Conservation (phyloP, 2,113 vertebrate genomes). For the Sterna hirundo region DNA sequence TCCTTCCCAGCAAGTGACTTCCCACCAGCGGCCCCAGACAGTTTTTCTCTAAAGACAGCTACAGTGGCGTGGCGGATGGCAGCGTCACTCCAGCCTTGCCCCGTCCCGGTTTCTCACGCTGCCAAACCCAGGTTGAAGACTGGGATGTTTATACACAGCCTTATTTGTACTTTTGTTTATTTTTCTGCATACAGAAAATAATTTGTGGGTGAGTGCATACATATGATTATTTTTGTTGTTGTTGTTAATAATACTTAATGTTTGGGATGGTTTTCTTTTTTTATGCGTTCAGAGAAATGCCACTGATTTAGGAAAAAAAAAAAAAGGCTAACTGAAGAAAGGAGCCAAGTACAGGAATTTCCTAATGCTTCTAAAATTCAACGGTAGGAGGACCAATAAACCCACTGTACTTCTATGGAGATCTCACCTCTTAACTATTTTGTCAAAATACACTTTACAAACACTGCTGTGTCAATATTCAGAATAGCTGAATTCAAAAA, state of each 20-base stretch:
- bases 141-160: neutral
- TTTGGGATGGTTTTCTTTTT: neutral
- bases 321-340: neutral
- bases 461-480: neutral
- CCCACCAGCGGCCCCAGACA: neutral
- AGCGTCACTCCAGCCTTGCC: neutral
- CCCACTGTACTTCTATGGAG: neutral
- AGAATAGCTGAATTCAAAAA: neutral
- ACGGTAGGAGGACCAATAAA: neutral
- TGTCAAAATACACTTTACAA: neutral
- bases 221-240: neutral
- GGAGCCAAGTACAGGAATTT: neutral
- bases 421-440: neutral
- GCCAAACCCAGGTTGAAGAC: neutral
- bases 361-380: neutral
- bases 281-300: neutral
- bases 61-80: accelerated
- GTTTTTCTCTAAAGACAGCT: neutral
- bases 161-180: constrained; percentile 9
- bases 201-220: neutral
- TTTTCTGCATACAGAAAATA: neutral
- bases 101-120: neutral
- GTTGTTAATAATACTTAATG: neutral
- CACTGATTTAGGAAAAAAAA: neutral
- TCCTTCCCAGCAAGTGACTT: neutral